Evolutionary conservation across 2,113 vertebrate genomes (phyloP), one percentile per base, ranked within the genome.

Genomic region (Cheilinus undulatus): DNA sequence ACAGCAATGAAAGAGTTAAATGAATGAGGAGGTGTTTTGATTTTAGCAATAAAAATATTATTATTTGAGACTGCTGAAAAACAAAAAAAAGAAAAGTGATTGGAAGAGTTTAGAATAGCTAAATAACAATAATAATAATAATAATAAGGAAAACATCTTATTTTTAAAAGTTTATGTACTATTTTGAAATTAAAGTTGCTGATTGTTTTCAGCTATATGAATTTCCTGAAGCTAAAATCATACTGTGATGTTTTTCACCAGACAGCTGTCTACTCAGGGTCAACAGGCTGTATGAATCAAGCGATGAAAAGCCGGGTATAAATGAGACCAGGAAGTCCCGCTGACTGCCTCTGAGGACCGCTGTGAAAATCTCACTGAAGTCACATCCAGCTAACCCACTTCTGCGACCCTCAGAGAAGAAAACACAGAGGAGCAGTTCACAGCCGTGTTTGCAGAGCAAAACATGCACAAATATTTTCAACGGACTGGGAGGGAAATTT

Each of bases 351-450:
- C 78, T n/a, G 43, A 63, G 75, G 87, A 51, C 61, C n/a, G 9
- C 78, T 65, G 43, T 81, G 56, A 85, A 82, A 88, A 73, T 85
- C 73, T 69, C 52, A 67, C 77, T 74, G 74, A 76, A 80, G 79
- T 82, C 76, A 79, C 75, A 70, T 56, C 40, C 19, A 57, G 53
- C 73, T 73, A 76, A 85, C 62, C 80, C 62, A 84, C 63, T 85
- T 91, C 61, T 78, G 56, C 45, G 38, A 19, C 52, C 48, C 64
- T 71, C 48, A 63, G 34, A 65, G 72, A 1, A 19, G 14, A 53
- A 56, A 2, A 42, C 5, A 40, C 13, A 19, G 3, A 17, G 46
- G 20, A 59, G 76, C 28, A 11, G 27, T 65, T 77, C 72, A 72
- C 71, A 19, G 67, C 6, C 7, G 32, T 67, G 77, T 86, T 74